Conservation (phyloP, 2,888 invertebrate species). For the Agapostemon virescens region DNA sequence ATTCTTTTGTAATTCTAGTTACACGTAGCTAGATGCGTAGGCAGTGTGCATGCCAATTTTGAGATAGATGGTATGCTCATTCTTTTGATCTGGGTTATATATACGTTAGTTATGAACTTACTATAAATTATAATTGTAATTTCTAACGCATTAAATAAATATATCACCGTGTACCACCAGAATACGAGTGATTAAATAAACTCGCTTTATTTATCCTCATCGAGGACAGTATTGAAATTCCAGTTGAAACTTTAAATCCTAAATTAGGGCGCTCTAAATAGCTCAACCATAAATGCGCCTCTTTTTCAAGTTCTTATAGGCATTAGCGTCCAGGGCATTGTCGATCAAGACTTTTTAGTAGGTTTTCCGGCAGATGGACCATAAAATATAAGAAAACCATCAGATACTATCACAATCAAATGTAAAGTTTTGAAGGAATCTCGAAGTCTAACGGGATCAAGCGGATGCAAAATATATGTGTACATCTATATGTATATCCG, state of each 20-base stretch:
- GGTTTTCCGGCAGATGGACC: not conserved
- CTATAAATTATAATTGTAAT: too few relatives aligned
- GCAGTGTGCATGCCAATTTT: too few relatives aligned
- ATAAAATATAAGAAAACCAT: not conserved
- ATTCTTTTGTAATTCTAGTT: too few relatives aligned
- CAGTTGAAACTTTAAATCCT: not conserved
- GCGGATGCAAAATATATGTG: constrained; percentile 31
- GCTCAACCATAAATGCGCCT: constrained; percentile 3
- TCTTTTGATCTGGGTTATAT: too few relatives aligned
- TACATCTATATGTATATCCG: constrained; percentile 9
- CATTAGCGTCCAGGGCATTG: not conserved
- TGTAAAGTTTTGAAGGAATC: constrained; percentile 16
- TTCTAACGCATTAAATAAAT: too few relatives aligned
- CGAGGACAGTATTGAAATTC: not conserved
- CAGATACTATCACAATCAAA: not conserved
- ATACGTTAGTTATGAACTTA: too few relatives aligned
- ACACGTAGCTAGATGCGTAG: too few relatives aligned
- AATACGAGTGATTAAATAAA: not conserved
- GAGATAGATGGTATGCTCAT: too few relatives aligned
- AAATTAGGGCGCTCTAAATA: constrained; percentile 19
- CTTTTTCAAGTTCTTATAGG: constrained; percentile 4
- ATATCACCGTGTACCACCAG: too few relatives aligned
- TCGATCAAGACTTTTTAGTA: not conserved
- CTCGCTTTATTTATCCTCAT: not conserved
- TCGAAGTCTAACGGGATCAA: constrained; percentile 18